A percentile compares a stretch with the other conserved stretches of the same genome.
These are phyloP conservation scores for Myiozetetes cayanensis DNA, from an alignment of 2,113 vertebrate species.

Conservation along the genomic window DNA sequence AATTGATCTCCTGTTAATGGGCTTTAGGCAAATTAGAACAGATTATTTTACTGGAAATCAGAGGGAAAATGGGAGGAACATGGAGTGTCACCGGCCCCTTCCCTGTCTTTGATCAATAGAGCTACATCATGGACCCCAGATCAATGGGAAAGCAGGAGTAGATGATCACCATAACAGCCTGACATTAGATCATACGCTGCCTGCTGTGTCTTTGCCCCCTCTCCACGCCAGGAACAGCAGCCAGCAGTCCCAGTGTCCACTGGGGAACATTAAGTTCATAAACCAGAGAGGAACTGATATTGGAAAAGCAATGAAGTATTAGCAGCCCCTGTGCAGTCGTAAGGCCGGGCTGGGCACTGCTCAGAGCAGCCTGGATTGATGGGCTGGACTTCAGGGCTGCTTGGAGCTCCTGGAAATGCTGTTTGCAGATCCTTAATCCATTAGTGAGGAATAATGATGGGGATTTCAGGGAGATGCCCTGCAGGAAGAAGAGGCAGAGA, in stretches of 20 bases:
- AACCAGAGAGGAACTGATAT: conserved; percentile 41
- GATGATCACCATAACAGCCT: conserved; percentile 46
- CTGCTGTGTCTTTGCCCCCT: background rate
- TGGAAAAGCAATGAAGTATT: conserved; percentile 62
- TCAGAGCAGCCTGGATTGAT: conserved; percentile 36
- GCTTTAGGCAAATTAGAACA: conserved; percentile 49
- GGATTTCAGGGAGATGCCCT: background rate
- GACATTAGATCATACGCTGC: conserved; percentile 19
- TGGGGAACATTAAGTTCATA: conserved; percentile 39
- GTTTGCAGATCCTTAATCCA: background rate
- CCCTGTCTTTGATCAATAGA: conserved; percentile 24
- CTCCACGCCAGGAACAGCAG: background rate
- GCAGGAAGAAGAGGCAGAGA: background rate
- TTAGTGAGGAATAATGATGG: background rate
- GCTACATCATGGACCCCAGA: conserved; percentile 60
- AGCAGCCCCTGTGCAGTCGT: background rate
- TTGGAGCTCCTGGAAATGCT: conserved; percentile 8
- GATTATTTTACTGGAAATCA: conserved; percentile 5
- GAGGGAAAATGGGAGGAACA: conserved; percentile 29
- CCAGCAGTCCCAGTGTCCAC: background rate
- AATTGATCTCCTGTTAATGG: conserved; percentile 56
- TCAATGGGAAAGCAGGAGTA: conserved; percentile 68
- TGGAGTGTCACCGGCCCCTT: background rate
- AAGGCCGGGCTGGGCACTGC: background rate
- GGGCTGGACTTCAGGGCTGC: background rate